Evolutionary conservation across 2,888 invertebrate species (phyloP).

Genomic region (Dromius quadrimaculatus): DNA sequence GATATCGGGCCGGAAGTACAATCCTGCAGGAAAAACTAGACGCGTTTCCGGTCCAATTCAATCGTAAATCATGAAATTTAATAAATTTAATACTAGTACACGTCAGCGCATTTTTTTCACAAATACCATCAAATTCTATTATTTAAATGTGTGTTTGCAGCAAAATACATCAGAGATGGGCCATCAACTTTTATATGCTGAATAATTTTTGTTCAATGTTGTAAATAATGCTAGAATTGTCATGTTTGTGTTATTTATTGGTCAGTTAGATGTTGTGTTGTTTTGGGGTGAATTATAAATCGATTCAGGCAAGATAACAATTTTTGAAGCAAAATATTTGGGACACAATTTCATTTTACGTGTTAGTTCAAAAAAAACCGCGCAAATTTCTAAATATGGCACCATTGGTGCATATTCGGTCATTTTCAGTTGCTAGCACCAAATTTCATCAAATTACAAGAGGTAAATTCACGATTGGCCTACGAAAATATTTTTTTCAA

Average conservation of each 20-base stretch:
- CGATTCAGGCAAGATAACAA: too few species aligned
- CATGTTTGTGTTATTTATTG: neutral
- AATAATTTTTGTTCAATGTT: neutral
- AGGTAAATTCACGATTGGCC: too few species aligned
- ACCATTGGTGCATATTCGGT: too few species aligned
- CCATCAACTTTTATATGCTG: neutral
- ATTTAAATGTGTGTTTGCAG: constrained; percentile 16
- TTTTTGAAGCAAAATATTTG: too few species aligned
- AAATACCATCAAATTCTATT: constrained; percentile 28
- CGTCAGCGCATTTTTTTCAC: constrained; percentile 2
- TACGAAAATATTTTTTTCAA: too few species aligned
- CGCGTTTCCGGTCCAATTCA: constrained; percentile 3
- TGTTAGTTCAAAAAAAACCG: too few species aligned
- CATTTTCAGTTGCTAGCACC: too few species aligned
- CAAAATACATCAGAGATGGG: neutral
- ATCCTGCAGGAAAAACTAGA: neutral
- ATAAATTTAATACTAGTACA: neutral
- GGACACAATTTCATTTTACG: too few species aligned
- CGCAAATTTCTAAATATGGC: too few species aligned
- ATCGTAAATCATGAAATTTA: constrained; percentile 10
- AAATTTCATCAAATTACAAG: too few species aligned
- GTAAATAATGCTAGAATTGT: constrained; percentile 8
- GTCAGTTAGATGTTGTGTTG: neutral
- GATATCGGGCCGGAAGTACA: neutral
- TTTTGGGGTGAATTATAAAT: neutral